These are phyloP conservation scores for Albula glossodonta DNA, from an alignment of 2,113 vertebrate species.

Conservation along the genomic window DNA sequence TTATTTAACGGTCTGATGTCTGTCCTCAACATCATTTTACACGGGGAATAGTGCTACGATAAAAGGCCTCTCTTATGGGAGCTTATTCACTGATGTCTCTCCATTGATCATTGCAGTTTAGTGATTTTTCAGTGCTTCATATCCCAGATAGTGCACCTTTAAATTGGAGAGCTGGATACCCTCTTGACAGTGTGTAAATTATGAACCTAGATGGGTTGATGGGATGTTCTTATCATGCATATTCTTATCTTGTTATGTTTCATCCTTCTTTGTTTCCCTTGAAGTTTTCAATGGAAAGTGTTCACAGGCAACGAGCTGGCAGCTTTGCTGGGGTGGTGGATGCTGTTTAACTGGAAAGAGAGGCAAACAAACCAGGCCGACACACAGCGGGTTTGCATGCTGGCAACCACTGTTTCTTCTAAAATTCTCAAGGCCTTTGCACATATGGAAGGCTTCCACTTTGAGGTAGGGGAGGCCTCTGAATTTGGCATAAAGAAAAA, in stretches of 20 bases:
- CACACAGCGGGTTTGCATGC: conserved; percentile 77
- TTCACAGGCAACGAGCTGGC: conserved; percentile 93
- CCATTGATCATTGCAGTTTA: no score
- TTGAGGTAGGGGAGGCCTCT: conserved; percentile 71
- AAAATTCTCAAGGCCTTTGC: conserved; percentile 87
- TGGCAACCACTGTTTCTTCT: conserved; percentile 92
- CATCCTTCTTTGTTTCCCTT: neutral
- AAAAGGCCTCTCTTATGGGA: no score
- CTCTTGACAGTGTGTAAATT: no score
- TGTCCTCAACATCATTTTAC: no score
- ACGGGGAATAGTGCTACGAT: no score
- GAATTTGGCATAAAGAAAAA: no score
- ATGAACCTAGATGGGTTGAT: no score
- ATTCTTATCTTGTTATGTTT: neutral
- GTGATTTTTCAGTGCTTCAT: no score
- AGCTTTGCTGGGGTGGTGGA: conserved; percentile 93
- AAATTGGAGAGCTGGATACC: no score
- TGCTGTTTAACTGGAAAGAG: conserved; percentile 85
- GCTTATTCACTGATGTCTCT: no score
- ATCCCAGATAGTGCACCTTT: no score
- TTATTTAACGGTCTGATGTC: no score
- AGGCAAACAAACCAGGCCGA: conserved; percentile 61
- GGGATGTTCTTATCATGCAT: neutral
- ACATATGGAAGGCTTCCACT: conserved; percentile 83
- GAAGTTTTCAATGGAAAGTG: conserved; percentile 85